Percentiles rank a stretch among this genome's conserved stretches.
phyloP scores from a whole-genome alignment of 2,888 invertebrate species.

The Erebia epiphron region DNA sequence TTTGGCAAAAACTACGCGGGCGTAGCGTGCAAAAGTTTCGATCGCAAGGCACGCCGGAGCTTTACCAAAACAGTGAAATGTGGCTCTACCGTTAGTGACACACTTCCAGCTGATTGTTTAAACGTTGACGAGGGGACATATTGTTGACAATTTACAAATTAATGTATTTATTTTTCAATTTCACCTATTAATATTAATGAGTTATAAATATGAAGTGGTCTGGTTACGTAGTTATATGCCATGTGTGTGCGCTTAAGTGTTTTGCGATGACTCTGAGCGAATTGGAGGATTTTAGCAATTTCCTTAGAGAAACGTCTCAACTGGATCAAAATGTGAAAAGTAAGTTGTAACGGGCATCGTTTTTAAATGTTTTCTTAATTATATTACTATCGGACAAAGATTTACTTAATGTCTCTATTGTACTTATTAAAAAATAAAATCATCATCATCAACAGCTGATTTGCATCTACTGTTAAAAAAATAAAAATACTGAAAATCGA shows the following conservation, averaged over 20 bases:
- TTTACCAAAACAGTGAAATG: conserved; percentile 43
- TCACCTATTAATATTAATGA: conserved; percentile 28
- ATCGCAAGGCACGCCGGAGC: conserved; percentile 20
- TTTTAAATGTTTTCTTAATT: background rate
- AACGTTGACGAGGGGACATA: conserved; percentile 42
- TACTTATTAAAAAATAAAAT: too few species aligned
- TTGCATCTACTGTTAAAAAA: background rate
- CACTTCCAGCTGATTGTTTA: conserved; percentile 51
- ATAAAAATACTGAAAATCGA: background rate
- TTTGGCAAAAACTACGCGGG: conserved; percentile 66
- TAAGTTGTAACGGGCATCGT: conserved; percentile 50
- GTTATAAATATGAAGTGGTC: conserved; percentile 56
- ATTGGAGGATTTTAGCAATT: conserved; percentile 71
- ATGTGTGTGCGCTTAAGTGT: conserved; percentile 64
- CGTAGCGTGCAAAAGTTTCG: conserved; percentile 47
- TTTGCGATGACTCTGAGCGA: conserved; percentile 64
- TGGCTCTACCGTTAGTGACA: conserved; percentile 62
- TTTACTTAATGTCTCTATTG: too few species aligned
- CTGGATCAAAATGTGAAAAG: conserved; percentile 74
- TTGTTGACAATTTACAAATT: conserved; percentile 35
- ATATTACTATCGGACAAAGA: too few species aligned
- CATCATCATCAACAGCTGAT: too few species aligned
- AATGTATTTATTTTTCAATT: conserved; percentile 46
- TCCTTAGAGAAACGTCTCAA: conserved; percentile 66
- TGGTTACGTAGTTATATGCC: conserved; percentile 54